Evolutionary conservation across 2,888 invertebrate species (phyloP).

Genomic region (Empis livida): DNA sequence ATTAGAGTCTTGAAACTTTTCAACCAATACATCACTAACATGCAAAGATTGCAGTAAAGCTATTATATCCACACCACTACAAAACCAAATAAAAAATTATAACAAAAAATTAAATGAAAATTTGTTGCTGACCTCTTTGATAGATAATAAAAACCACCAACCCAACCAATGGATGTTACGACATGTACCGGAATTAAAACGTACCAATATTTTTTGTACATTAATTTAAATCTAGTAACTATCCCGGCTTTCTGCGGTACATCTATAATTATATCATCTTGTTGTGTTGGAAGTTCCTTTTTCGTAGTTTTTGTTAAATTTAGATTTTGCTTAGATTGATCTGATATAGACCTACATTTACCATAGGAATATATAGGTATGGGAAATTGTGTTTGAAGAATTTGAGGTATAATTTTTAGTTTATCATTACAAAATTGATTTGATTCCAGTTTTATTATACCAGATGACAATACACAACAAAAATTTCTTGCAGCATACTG

Average conservation of each 20-base stretch:
- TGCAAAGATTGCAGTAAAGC: slow-evolving; percentile 62
- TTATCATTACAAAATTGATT: no score
- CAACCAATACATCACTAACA: slow-evolving; percentile 63
- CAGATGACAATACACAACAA: no score
- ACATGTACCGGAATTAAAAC: slow-evolving; percentile 87
- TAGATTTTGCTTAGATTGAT: no score
- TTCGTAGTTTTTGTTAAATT: no score
- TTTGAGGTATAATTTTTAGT: no score
- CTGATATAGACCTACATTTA: no score
- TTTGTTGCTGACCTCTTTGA: slow-evolving; percentile 55
- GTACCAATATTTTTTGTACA: slow-evolving; percentile 96
- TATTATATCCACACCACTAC: slow-evolving; percentile 85
- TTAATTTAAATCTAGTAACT: slow-evolving; percentile 72
- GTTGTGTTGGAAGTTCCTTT: no score
- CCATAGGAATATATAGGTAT: no score
- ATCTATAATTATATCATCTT: background rate
- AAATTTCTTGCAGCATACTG: no score
- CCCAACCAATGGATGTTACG: slow-evolving; percentile 79
- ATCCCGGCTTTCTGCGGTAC: slow-evolving; percentile 25
- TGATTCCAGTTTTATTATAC: no score
- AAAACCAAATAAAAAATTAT: slow-evolving; percentile 1
- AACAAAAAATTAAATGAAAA: slow-evolving; percentile 19
- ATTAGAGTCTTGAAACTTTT: slow-evolving; percentile 60
- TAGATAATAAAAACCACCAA: slow-evolving; percentile 72
- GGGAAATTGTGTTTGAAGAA: no score